These are phyloP conservation scores for Caiman crocodilus DNA, from an alignment of 2,797 vertebrate genomes.

Conservation along the genomic window DNA sequence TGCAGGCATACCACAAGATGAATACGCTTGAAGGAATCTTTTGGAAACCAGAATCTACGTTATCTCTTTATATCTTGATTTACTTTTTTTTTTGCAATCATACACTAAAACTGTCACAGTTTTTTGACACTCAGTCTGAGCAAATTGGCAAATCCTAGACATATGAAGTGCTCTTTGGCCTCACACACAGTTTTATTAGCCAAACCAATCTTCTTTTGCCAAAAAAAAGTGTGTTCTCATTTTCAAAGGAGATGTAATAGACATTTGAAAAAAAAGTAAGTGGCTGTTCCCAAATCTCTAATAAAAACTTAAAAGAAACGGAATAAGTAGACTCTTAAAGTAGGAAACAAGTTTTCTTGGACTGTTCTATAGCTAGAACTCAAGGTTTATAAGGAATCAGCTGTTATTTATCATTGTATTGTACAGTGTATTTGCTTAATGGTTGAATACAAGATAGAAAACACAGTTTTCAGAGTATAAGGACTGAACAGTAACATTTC, in stretches of 20 bases:
- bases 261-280: constrained; percentile 21
- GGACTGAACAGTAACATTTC: background rate
- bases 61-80: constrained; percentile 38
- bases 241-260: constrained; percentile 29
- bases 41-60: constrained; percentile 55
- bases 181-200: constrained; percentile 3
- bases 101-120: constrained; percentile 51
- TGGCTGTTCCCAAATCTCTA: background rate
- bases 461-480: background rate
- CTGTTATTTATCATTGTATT: background rate
- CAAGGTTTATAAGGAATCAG: background rate
- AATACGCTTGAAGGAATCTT: constrained; percentile 59
- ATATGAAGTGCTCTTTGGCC: constrained; percentile 28
- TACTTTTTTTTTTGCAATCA: constrained; percentile 46
- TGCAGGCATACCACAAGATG: constrained; percentile 60
- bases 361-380: background rate
- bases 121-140: constrained; percentile 46
- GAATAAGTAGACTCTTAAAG: background rate
- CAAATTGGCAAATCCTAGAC: constrained; percentile 51
- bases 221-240: constrained; percentile 38
- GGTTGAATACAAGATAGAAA: background rate
- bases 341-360: background rate
- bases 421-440: background rate
- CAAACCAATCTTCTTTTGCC: constrained; percentile 48
- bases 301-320: background rate